Conservation (phyloP, 2,888 invertebrate species). For the Oscheius sp. region DNA sequence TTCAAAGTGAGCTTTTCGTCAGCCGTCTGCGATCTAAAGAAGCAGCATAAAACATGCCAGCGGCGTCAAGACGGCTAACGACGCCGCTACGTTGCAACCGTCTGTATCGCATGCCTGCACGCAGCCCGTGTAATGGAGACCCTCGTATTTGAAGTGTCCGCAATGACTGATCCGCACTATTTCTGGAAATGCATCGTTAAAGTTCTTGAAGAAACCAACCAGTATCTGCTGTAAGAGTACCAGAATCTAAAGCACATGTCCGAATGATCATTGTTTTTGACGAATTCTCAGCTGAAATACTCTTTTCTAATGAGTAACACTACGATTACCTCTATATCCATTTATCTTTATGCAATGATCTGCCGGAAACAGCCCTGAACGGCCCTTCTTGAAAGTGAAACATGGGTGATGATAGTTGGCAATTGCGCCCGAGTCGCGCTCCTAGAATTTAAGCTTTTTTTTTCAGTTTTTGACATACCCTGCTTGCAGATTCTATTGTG, state of each 20-base stretch:
- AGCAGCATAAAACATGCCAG: slow-evolving; percentile 6
- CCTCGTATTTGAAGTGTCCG: slow-evolving; percentile 85
- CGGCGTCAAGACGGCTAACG: background rate
- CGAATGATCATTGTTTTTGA: slow-evolving; percentile 80
- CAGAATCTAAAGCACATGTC: slow-evolving; percentile 92
- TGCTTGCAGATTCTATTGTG: slow-evolving; percentile 52
- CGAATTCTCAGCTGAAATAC: slow-evolving; percentile 58
- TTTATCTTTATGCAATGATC: slow-evolving; percentile 95
- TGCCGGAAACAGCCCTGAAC: slow-evolving; percentile 92
- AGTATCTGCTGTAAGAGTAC: slow-evolving; percentile 91
- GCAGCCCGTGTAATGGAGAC: slow-evolving; percentile 63
- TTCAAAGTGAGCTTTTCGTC: slow-evolving; percentile 19
- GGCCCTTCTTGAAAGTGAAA: slow-evolving; percentile 89
- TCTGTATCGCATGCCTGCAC: slow-evolving; percentile 66
- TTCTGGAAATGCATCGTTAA: slow-evolving; percentile 74
- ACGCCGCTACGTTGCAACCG: slow-evolving; percentile 61
- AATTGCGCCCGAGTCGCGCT: slow-evolving; percentile 42
- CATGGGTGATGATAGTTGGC: slow-evolving; percentile 83
- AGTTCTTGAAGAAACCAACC: slow-evolving; percentile 35
- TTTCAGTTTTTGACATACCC: slow-evolving; percentile 20
- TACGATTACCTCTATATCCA: slow-evolving; percentile 82
- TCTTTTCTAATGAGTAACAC: background rate
- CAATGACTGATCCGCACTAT: slow-evolving; percentile 96
- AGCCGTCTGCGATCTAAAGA: slow-evolving; percentile 1
- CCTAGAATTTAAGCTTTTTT: slow-evolving; percentile 18